These are phyloP conservation scores for Tetraodon nigroviridis DNA, from an alignment of 2,113 vertebrate species.

Conservation along the genomic window DNA sequence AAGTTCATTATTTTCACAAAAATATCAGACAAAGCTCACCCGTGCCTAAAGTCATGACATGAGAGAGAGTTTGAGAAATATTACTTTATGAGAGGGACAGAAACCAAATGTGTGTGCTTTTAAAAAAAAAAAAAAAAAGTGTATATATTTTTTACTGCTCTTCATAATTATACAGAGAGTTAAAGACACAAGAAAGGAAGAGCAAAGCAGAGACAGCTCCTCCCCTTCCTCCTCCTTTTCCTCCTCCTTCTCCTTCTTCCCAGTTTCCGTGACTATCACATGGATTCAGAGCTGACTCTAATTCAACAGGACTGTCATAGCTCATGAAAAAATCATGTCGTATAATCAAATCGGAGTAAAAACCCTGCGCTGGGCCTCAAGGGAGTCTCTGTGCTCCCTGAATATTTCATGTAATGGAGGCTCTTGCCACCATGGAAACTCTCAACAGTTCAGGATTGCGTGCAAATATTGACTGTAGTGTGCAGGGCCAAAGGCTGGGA, in stretches of 20 bases:
- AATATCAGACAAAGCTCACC: too few relatives aligned
- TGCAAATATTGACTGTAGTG: slow-evolving; percentile 90
- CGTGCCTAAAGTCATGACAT: slow-evolving; percentile 1
- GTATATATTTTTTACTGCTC: too few relatives aligned
- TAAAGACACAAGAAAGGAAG: slow-evolving; percentile 32
- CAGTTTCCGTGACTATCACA: slow-evolving; percentile 82
- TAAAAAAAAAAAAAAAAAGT: too few relatives aligned
- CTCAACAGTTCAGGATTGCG: slow-evolving; percentile 82
- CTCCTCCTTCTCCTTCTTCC: slow-evolving; percentile 39
- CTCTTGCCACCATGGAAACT: slow-evolving; percentile 76
- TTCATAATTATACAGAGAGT: slow-evolving; percentile 10
- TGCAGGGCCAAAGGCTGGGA: slow-evolving; percentile 66
- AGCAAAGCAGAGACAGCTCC: slow-evolving; percentile 39
- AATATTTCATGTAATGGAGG: slow-evolving; percentile 91
- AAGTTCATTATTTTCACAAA: not conserved
- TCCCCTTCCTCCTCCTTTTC: slow-evolving; percentile 53
- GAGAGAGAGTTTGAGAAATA: not conserved
- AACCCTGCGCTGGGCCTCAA: slow-evolving; percentile 82
- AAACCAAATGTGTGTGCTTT: too few relatives aligned
- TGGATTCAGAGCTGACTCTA: slow-evolving; percentile 82
- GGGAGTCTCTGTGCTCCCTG: slow-evolving; percentile 73
- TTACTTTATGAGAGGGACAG: too few relatives aligned
- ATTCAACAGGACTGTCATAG: slow-evolving; percentile 86
- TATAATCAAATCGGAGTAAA: slow-evolving; percentile 94
- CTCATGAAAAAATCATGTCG: slow-evolving; percentile 98